Evolutionary conservation across 2,797 vertebrate genomes (phyloP).

Genomic region (Cyclura pinguis): DNA sequence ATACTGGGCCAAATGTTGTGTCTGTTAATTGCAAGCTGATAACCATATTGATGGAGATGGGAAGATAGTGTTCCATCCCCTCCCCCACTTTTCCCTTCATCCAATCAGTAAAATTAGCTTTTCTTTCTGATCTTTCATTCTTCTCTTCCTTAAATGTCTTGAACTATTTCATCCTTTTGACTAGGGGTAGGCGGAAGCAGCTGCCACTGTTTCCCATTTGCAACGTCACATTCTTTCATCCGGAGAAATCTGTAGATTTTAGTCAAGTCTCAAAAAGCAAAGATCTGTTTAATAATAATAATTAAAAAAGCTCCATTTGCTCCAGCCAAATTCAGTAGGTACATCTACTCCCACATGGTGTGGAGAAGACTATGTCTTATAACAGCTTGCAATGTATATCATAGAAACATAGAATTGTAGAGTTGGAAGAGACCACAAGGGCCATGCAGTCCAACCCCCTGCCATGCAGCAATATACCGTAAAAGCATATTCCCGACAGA

Average conservation of each 20-base stretch:
- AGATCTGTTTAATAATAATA: too few relatives aligned
- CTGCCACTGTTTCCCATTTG: too few relatives aligned
- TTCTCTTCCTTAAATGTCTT: background rate
- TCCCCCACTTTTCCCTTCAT: background rate
- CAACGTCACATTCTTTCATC: background rate
- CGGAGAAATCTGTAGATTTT: background rate
- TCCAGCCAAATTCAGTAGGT: too few relatives aligned
- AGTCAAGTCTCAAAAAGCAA: background rate
- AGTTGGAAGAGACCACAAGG: too few relatives aligned
- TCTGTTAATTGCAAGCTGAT: slow-evolving; percentile 26
- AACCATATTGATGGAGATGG: background rate
- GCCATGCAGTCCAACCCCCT: too few relatives aligned
- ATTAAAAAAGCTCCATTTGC: too few relatives aligned
- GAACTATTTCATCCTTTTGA: background rate
- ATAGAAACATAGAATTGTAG: too few relatives aligned
- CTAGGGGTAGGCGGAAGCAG: background rate
- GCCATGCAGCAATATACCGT: too few relatives aligned
- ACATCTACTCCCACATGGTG: too few relatives aligned
- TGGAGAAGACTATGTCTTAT: too few relatives aligned
- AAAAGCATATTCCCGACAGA: too few relatives aligned
- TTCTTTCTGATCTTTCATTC: background rate
- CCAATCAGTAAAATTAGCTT: background rate
- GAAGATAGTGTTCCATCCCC: accelerated
- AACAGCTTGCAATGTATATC: too few relatives aligned
- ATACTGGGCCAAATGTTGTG: background rate